Base-by-base conservation (phyloP, 2,797 vertebrate genomes). In the Scleropages formosus region DNA sequence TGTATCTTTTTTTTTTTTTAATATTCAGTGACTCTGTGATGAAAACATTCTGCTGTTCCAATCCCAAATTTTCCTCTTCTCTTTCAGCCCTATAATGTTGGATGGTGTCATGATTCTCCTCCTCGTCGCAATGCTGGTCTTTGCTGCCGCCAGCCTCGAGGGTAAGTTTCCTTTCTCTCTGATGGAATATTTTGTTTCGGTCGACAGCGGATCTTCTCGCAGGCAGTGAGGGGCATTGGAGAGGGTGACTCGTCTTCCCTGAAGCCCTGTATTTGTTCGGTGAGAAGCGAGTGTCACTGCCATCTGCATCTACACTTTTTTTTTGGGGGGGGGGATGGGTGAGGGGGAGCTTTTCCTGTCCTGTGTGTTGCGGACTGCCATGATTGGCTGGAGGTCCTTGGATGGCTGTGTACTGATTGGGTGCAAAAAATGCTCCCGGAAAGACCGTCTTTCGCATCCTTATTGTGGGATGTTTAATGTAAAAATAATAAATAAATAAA, bases 81-180 rank as follows among this genome's bases (percentile, higher is more conserved):
- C 79, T 73, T 83, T 58, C 83, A 97, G 96, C 87, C 91, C 84
- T 84, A 83, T 86, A 59, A 91, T 94, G 93, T 88, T 85, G 62
- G 83, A 92, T 86, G 87, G 92, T 85, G 89, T 87, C 76, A 90
- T 94, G 93, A 85, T 96, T 84, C 88, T 95, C 80, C 89, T 95
- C 39, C 82, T 95, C 71, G 85, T 95, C 75, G 76, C 95, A 74
- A 46, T 93, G 88, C 85, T 95, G 83, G 89, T 88, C 73, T 83
- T 94, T 75, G 92, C 93, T 63, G 93, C 89, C 81, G 90, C 85
- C 0, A 90, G 90, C 62, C 80, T 92, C 85, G 91, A 95, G 92
- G 96, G 96, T 98, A 92, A 93, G 95, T 56, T 62, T 31, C 16
- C 20, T 6, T 46, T 71, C 26, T 22, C 22, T n/a, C 9, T 56